Conservation (phyloP, 2,113 vertebrate genomes). For the Progne subis region DNA sequence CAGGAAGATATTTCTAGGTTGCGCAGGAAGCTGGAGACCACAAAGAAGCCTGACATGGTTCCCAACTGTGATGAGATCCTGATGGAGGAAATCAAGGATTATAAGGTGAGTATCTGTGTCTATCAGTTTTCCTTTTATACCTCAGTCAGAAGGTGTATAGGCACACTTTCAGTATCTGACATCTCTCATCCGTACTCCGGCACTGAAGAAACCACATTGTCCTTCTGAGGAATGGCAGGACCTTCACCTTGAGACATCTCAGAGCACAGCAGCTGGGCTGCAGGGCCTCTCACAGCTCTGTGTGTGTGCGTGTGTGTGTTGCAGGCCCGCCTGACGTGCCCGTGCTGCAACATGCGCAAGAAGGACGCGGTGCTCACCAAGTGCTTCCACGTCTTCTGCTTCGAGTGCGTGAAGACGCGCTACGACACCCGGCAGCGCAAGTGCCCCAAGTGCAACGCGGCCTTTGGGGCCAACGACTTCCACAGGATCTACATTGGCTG, state of each 20-base stretch:
- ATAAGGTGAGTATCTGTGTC: conserved; percentile 62
- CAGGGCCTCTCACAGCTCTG: background rate
- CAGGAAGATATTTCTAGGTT: conserved; percentile 97
- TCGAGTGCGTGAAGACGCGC: conserved; percentile 93
- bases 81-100: background rate
- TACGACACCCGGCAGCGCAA: conserved; percentile 97
- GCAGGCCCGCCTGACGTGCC: conserved; percentile 93
- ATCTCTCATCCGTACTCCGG: background rate
- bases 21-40: background rate
- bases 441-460: conserved; percentile 95
- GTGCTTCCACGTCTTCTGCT: conserved; percentile 98
- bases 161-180: background rate
- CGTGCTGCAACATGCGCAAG: conserved; percentile 94
- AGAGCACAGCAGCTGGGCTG: too few relatives aligned
- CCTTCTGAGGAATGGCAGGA: background rate
- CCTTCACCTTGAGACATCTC: background rate
- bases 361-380: conserved; percentile 96
- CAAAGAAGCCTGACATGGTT: too few relatives aligned
- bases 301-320: background rate
- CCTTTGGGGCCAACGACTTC: conserved; percentile 96
- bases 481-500: conserved; percentile 95
- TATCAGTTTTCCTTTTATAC: background rate
- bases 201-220: background rate
- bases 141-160: background rate
- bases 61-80: background rate